Evolutionary conservation across 2,113 vertebrate species (phyloP).

Genomic region (Alouatta palliata): DNA sequence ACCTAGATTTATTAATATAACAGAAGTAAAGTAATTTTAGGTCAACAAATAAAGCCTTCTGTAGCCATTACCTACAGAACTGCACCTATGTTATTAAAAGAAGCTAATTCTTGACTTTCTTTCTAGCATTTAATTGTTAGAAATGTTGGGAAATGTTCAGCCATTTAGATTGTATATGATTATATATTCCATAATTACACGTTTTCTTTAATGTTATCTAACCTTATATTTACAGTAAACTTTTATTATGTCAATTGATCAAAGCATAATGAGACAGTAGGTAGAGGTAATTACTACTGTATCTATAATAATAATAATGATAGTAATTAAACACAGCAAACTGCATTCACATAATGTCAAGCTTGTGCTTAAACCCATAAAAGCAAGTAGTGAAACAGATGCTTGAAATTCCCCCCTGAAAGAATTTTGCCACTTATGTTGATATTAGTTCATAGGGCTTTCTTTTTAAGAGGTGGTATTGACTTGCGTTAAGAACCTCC

Average conservation of each 20-base stretch:
- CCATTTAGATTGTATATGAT: constrained; percentile 84
- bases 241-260: constrained; percentile 88
- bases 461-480: constrained; percentile 54
- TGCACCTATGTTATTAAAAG: constrained; percentile 73
- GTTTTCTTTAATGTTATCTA: constrained; percentile 87
- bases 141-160: constrained; percentile 77
- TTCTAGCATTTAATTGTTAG: constrained; percentile 79
- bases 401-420: constrained; percentile 58
- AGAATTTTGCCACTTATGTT: constrained; percentile 25
- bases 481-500: neutral
- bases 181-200: constrained; percentile 87
- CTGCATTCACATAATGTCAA: constrained; percentile 79
- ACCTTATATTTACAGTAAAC: constrained; percentile 88
- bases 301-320: constrained; percentile 87
- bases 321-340: constrained; percentile 87
- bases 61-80: constrained; percentile 70
- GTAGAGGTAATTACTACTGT: constrained; percentile 87
- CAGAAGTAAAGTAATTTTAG: constrained; percentile 85
- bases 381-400: constrained; percentile 71
- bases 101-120: constrained; percentile 77
- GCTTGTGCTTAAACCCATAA: constrained; percentile 78
- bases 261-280: constrained; percentile 87
- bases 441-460: neutral
- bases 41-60: constrained; percentile 85
- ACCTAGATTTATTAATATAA: constrained; percentile 87